Evolutionary conservation across 2,888 invertebrate genomes (phyloP), one percentile per base, ranked within the genome.

Genomic region (Pardosa pseudoannulata): DNA sequence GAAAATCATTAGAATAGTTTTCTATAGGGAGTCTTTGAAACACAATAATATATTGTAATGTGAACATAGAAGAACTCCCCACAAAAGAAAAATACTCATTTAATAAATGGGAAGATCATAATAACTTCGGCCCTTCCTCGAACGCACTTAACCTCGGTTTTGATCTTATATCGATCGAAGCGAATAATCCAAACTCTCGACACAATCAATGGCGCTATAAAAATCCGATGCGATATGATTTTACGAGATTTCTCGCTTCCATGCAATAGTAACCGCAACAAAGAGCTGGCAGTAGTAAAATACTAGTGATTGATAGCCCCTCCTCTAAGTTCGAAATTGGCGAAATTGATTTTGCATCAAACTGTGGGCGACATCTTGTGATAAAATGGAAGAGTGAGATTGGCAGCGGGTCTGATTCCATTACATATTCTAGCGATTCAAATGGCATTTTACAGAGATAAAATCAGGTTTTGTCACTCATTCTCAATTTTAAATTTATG

Each of bases 301-400:
- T 56, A 23, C 3, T 23, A 7, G 11, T 56, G 56, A 56, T 56
- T 56, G 56, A 56, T 56, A 23, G 56, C 19, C 19, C 11, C n/a
- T n/a, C n/a, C n/a, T n/a, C n/a, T n/a, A n/a, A n/a, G n/a, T n/a
- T 16, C 23, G 56, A 56, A 56, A 56, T 56, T 56, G 56, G 23
- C 19, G 16, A 56, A 56, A 56, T 56, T 56, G 56, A 56, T 56
- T 56, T 56, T 56, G 56, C 19, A 56, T 56, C 19, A 56, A 56
- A 56, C 7, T 16, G 16, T 7, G 56, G 23, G 23, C 56, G 56
- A 19, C 56, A 56, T 23, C 56, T 56, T 56, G 56, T 56, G 56
- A 56, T 23, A 56, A 23, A 56, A 56, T 23, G 5, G 19, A 19
- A 1, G 16, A 23, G 23, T 23, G 56, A 23, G 56, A 23, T 56